Evolutionary conservation across 2,888 invertebrate species (phyloP).

Genomic region (Amiota minor): DNA sequence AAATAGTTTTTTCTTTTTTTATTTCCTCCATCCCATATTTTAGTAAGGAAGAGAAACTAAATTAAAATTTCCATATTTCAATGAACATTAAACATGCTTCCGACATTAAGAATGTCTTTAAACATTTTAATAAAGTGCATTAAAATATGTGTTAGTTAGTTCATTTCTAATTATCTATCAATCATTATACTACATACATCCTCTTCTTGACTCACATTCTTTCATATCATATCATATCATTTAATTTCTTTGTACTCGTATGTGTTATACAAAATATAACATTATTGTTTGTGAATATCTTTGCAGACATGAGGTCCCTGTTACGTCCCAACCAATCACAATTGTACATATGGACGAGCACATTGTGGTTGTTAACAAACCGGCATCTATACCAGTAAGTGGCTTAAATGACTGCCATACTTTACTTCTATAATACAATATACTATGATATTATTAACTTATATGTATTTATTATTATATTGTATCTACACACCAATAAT

Average conservation of each 20-base stretch:
- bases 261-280: neutral
- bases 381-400: constrained; percentile 99
- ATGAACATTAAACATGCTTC: constrained; percentile 21
- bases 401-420: constrained; percentile 86
- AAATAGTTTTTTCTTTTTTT: neutral
- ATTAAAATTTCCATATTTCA: constrained; percentile 18
- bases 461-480: no score
- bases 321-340: constrained; percentile 96
- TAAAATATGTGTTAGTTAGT: constrained; percentile 3
- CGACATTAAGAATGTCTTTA: neutral
- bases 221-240: neutral
- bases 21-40: neutral
- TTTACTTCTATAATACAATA: neutral
- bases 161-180: no score
- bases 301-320: constrained; percentile 99
- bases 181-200: no score
- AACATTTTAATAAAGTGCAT: constrained; percentile 19
- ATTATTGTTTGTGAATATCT: constrained; percentile 48
- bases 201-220: no score
- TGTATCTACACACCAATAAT: neutral
- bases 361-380: constrained; percentile 99
- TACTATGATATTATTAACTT: no score
- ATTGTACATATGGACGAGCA: constrained; percentile 99
- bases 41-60: neutral
- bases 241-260: neutral